Percentiles rank a stretch among this genome's conserved stretches.
These are phyloP conservation scores for Thalpophila matura DNA, from an alignment of 2,888 invertebrate genomes.

Conservation along the genomic window DNA sequence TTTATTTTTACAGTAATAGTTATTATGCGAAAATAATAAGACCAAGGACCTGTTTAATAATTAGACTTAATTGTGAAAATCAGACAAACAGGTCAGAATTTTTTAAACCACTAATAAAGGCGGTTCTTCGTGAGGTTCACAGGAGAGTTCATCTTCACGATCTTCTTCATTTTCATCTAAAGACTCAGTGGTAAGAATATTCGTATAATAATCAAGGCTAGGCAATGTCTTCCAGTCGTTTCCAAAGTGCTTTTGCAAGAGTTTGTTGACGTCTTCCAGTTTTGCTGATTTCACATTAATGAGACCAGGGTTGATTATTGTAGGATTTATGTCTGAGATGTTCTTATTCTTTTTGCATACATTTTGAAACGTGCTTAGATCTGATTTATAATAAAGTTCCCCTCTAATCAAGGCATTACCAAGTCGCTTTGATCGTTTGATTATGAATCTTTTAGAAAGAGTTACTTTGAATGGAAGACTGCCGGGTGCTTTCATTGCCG, in stretches of 20 bases:
- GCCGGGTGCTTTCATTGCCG: slow-evolving; percentile 6
- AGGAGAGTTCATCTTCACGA: slow-evolving; percentile 7
- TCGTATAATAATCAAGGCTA: slow-evolving; percentile 1
- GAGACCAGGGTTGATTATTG: slow-evolving; percentile 17
- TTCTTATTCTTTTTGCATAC: slow-evolving; percentile 39
- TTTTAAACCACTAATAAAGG: slow-evolving; percentile 14
- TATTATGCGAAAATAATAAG: too few species aligned
- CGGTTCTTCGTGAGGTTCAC: slow-evolving; percentile 22
- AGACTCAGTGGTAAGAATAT: slow-evolving; percentile 14
- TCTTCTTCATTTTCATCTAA: slow-evolving; percentile 7
- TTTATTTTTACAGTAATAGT: too few species aligned
- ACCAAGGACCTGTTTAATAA: too few species aligned
- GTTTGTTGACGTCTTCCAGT: slow-evolving; percentile 43
- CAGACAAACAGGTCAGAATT: slow-evolving; percentile 16
- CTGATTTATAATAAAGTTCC: slow-evolving; percentile 43
- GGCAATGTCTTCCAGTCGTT: slow-evolving; percentile 36
- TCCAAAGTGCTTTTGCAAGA: slow-evolving; percentile 38
- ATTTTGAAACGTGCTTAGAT: slow-evolving; percentile 22
- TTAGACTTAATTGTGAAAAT: slow-evolving; percentile 21
- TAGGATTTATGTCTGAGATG: slow-evolving; percentile 5
- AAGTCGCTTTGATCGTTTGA: slow-evolving; percentile 40
- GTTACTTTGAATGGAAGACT: background rate
- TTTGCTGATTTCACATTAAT: slow-evolving; percentile 25
- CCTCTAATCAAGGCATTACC: slow-evolving; percentile 47
- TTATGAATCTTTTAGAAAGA: slow-evolving; percentile 28